Conservation (phyloP, 2,888 invertebrate species). For the Dromius quadrimaculatus region DNA sequence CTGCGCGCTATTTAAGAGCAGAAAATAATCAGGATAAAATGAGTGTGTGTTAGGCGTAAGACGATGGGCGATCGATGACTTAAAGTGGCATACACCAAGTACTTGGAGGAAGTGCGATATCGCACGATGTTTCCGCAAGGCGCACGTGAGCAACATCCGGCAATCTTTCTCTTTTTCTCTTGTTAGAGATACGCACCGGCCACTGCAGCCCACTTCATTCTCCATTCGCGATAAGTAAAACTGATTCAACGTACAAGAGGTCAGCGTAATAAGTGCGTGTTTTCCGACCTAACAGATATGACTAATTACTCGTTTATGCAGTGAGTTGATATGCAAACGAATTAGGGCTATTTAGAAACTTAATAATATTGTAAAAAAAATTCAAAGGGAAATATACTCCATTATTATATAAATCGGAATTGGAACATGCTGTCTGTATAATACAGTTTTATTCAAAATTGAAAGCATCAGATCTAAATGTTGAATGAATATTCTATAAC, state of each 20-base stretch:
- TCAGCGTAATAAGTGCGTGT: not conserved
- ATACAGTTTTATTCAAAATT: too few species aligned
- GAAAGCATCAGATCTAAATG: too few species aligned
- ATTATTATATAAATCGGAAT: too few species aligned
- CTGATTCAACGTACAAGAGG: conserved; percentile 14
- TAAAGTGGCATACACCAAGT: conserved; percentile 39
- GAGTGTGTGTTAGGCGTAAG: not conserved
- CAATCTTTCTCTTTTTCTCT: conserved; percentile 46
- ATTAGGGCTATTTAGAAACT: too few species aligned
- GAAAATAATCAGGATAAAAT: too few species aligned
- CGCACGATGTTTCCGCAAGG: conserved; percentile 33
- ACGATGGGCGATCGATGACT: conserved; percentile 26
- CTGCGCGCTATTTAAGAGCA: too few species aligned
- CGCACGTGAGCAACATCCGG: conserved; percentile 46
- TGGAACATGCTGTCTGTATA: too few species aligned
- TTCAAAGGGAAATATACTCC: too few species aligned
- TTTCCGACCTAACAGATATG: conserved; percentile 20
- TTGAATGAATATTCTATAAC: conserved; percentile 19
- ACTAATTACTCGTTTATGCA: conserved; percentile 30
- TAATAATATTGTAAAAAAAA: too few species aligned
- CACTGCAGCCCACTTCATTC: not conserved
- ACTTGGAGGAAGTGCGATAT: conserved; percentile 36
- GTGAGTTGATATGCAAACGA: conserved; percentile 15
- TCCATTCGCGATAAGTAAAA: conserved; percentile 14
- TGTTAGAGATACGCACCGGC: conserved; percentile 36